phyloP scores from a whole-genome alignment of 2,113 vertebrate species.

The Callocephalon fimbriatum region DNA sequence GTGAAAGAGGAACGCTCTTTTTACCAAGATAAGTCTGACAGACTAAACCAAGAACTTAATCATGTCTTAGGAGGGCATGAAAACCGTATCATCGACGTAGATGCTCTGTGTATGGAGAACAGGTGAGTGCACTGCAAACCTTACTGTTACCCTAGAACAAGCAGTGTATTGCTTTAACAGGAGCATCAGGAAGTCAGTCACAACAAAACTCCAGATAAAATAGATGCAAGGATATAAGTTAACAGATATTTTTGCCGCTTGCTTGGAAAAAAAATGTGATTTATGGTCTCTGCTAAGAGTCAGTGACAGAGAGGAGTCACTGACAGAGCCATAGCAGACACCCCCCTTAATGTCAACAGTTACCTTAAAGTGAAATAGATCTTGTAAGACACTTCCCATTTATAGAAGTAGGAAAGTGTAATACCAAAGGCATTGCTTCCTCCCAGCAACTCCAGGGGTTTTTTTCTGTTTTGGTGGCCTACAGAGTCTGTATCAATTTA shows the following conservation, averaged over 20 bases:
- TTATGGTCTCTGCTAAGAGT: background rate
- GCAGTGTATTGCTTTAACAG: background rate
- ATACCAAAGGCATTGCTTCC: background rate
- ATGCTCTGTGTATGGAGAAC: slow-evolving; percentile 97
- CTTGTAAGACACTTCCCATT: background rate
- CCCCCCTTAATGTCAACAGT: background rate
- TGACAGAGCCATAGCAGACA: background rate
- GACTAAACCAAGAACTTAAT: slow-evolving; percentile 94
- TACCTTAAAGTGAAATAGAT: background rate
- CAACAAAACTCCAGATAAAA: background rate
- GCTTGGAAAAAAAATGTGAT: background rate
- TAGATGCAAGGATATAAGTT: background rate
- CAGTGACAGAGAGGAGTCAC: background rate
- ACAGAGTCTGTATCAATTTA: background rate
- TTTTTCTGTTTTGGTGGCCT: background rate
- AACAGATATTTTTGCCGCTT: background rate
- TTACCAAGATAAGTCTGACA: slow-evolving; percentile 93
- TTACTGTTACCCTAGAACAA: background rate
- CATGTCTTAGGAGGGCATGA: slow-evolving; percentile 90
- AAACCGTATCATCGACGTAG: slow-evolving; percentile 90
- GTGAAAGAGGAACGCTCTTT: slow-evolving; percentile 89
- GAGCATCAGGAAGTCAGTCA: background rate
- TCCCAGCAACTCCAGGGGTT: background rate
- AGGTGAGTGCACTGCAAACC: slow-evolving; percentile 73
- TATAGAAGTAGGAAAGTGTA: background rate